A percentile compares a stretch with the other conserved stretches of the same genome.
Evolutionary conservation across 2,113 vertebrate genomes (phyloP).

Genomic region (Gadus macrocephalus): DNA sequence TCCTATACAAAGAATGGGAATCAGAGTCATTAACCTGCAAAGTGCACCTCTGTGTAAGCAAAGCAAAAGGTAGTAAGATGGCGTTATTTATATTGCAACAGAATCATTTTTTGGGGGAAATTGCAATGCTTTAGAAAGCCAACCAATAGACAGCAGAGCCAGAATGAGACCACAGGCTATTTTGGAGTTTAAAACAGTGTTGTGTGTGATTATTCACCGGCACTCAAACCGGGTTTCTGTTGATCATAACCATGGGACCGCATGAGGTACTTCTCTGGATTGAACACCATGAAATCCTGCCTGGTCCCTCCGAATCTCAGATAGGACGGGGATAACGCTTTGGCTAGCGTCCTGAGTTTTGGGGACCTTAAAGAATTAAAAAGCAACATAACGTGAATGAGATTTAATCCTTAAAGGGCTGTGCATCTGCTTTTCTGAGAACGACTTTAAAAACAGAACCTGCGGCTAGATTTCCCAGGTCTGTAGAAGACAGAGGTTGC

Average conservation of each 20-base stretch:
- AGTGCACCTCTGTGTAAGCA: no score
- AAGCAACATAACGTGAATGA: no score
- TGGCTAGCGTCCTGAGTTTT: constrained; percentile 77
- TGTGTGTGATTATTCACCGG: constrained; percentile 34
- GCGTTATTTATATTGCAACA: no score
- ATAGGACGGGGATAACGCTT: constrained; percentile 80
- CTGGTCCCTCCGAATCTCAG: constrained; percentile 88
- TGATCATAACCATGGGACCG: constrained; percentile 45
- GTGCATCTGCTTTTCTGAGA: no score
- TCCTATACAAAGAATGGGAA: neutral
- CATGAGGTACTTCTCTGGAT: constrained; percentile 66
- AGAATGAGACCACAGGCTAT: neutral
- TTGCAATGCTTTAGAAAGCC: no score
- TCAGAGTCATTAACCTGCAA: neutral
- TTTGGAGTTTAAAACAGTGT: neutral
- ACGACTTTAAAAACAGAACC: no score
- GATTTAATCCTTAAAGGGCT: no score
- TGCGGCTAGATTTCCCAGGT: no score
- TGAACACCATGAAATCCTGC: constrained; percentile 89
- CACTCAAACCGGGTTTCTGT: neutral
- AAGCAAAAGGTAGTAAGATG: no score
- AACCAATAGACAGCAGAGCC: no score
- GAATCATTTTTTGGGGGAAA: no score
- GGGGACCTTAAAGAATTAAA: constrained; percentile 72
- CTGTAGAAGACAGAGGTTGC: no score